phyloP scores from a whole-genome alignment of 2,113 vertebrate species.

The Pipra filicauda region DNA sequence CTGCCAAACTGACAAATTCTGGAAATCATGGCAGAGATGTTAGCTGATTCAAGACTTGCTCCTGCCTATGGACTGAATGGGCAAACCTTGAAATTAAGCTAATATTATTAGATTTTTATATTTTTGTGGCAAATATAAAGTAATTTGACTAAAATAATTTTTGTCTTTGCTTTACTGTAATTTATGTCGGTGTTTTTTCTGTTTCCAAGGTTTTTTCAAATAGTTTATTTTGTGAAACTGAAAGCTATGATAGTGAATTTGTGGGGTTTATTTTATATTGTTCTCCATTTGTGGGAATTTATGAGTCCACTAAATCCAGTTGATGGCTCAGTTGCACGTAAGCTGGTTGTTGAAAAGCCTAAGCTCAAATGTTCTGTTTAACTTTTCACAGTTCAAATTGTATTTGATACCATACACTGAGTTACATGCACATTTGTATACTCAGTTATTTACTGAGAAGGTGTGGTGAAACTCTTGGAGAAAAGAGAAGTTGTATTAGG shows the following conservation, averaged over 20 bases:
- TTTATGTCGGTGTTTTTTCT: background rate
- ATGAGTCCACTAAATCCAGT: background rate
- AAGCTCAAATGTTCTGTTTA: background rate
- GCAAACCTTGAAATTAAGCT: background rate
- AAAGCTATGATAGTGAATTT: background rate
- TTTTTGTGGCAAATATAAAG: background rate
- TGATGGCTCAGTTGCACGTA: fast-evolving
- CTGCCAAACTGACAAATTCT: background rate
- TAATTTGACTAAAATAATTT: background rate
- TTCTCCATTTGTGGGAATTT: background rate
- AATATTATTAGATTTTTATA: background rate
- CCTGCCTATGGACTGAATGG: background rate
- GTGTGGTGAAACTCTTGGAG: slow-evolving; percentile 11
- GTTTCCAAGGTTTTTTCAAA: background rate
- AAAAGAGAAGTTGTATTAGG: background rate
- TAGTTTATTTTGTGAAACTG: background rate
- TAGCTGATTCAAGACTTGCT: background rate
- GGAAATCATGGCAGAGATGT: background rate
- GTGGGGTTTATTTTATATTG: background rate
- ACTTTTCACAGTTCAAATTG: background rate
- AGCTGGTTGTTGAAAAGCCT: background rate
- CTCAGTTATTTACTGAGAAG: slow-evolving; percentile 15
- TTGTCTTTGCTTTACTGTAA: background rate
- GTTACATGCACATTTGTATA: background rate
- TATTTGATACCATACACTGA: background rate